Evolutionary conservation across 2,888 invertebrate genomes (phyloP), one percentile per base, ranked within the genome.

Genomic region (Creontiades dilutus): DNA sequence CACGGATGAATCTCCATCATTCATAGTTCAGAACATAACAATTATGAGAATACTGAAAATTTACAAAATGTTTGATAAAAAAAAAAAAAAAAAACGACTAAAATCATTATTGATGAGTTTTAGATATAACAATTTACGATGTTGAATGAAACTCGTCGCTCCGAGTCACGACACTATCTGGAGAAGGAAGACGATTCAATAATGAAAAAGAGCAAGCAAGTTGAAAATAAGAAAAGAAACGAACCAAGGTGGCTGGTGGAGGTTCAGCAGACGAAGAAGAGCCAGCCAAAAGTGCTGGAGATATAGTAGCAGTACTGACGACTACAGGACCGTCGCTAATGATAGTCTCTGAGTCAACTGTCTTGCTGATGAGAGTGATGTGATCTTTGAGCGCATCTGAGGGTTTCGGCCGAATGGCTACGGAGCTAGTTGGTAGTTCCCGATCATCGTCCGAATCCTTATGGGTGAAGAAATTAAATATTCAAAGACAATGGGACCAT

Each of bases 341-440:
- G 19, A 86, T 86, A 19, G 48, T 86, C 47, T 86, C 86, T 1
- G 86, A 12, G 75, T 86, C 86, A 19, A 47, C 27, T 12, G 19
- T 11, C 46, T 86, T 86, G 37, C 85, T 61, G 14, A 86, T 46
- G 37, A 86, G 46, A 19, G 86, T 86, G 47, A 86, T 86, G 13
- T 46, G 47, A 3, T 46, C 86, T 75, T 19, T 75, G 52, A 52
- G 68, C 0, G 68, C 23, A 9, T 68, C 23, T 11, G 68, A 68
- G 23, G 68, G 23, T 68, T 13, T 68, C 23, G 68, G 68, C 23
- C 68, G 68, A 68, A 68, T 68, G 7, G 23, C 19, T 7, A 57
- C 16, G 12, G 68, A 19, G 27, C 19, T 12, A 19, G 68, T 12
- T 1, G 68, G 27, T 5, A 1, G 27, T 11, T n/a, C 68, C 4